These are phyloP conservation scores for Prionace glauca DNA, from an alignment of 2,797 vertebrate genomes.

Conservation along the genomic window DNA sequence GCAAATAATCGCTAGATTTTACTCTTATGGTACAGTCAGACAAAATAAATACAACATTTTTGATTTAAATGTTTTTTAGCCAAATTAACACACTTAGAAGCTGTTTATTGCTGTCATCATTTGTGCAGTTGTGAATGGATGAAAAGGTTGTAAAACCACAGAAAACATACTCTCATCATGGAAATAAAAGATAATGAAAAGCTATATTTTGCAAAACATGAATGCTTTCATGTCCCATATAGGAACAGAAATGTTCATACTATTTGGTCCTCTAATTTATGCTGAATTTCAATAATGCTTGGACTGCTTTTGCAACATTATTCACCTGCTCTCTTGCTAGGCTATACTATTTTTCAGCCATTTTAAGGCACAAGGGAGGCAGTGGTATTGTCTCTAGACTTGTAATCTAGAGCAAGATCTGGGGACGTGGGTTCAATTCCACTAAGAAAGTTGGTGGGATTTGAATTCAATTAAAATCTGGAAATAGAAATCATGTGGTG, in stretches of 20 bases:
- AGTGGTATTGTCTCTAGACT: too few species aligned
- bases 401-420: too few species aligned
- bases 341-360: not conserved
- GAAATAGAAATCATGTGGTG: too few species aligned
- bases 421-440: too few species aligned
- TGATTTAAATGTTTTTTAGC: too few species aligned
- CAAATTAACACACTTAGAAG: not conserved
- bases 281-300: not conserved
- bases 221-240: not conserved
- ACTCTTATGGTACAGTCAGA: not conserved
- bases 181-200: not conserved
- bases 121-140: not conserved
- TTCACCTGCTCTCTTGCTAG: too few species aligned
- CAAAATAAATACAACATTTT: not conserved
- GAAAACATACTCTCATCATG: not conserved
- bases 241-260: not conserved
- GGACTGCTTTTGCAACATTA: not conserved
- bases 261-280: not conserved
- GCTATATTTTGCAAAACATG: not conserved
- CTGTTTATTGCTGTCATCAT: not conserved
- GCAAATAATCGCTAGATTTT: not conserved
- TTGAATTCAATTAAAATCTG: too few species aligned
- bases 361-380: too few species aligned
- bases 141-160: not conserved
- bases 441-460: too few species aligned